Evolutionary conservation across 2,888 invertebrate genomes (phyloP), one percentile per base, ranked within the genome.

Genomic region (Spisula solida): DNA sequence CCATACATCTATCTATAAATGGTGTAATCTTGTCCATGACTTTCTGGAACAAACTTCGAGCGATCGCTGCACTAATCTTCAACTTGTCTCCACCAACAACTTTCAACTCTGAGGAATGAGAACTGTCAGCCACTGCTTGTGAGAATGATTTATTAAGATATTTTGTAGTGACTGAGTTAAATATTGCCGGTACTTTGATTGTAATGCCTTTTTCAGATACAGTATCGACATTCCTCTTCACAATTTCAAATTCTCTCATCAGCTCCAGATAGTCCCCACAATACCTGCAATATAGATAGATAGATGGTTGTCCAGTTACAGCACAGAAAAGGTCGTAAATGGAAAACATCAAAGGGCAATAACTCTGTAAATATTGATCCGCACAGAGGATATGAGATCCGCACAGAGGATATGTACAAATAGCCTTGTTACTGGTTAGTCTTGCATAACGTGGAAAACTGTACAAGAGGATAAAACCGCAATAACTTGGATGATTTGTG

Each of bases 181-280:
- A 78, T 6, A 85, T 18, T 16, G 82, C 85, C 0, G 92, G 92
- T 12, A 92, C 29, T 78, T 88, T 89, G 41, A 92, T 85, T 31
- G 78, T 90, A 48, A 92, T 60, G 10, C 56, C 79, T 8, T 89
- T 89, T 5, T 82, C 70, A 16, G 87, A 81, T 0, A 82, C 55
- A 4, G 81, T 70, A 34, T 82, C 86, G 14, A 92, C 70, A 8
- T 80, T 90, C 81, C 92, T 84, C 75, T 92, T 92, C 18, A 91
- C 78, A 8, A 86, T 51, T 66, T 92, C 92, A 70, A 92, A 90
- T 70, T 91, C 91, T 60, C 89, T 47, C 85, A 89, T 89, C 2
- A 92, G 79, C 29, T 92, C 92, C 8, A 90, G 87, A 47, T 91
- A 91, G 29, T 90, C 92, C 1, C 87, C 87, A 47, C 78, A 78